Conservation (phyloP, 1,140 invertebrate genomes). For the Hyposmocoma kahamanoa region DNA sequence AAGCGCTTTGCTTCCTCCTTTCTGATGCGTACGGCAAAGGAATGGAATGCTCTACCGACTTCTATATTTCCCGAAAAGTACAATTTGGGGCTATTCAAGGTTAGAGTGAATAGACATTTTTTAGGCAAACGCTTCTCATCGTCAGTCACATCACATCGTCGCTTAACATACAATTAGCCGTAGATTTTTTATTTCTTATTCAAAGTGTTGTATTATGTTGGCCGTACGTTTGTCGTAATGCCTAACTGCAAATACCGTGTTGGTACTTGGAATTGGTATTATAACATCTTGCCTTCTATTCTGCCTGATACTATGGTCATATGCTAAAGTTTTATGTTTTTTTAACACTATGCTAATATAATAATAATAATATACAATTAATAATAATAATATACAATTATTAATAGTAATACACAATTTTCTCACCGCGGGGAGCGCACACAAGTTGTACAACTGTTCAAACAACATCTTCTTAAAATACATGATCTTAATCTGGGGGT, state of each 20-base stretch:
- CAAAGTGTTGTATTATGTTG: neutral
- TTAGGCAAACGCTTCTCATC: too few relatives aligned
- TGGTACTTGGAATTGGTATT: neutral
- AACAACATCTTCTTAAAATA: neutral
- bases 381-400: too few relatives aligned
- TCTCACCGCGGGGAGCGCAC: neutral
- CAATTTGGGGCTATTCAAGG: too few relatives aligned
- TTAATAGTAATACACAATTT: neutral
- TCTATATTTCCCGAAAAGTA: too few relatives aligned
- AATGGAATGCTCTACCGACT: too few relatives aligned
- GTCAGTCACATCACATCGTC: too few relatives aligned
- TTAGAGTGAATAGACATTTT: too few relatives aligned
- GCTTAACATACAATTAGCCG: too few relatives aligned
- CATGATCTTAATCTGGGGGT: neutral
- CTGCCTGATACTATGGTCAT: neutral
- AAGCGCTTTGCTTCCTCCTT: too few relatives aligned
- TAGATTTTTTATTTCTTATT: conserved; percentile 1
- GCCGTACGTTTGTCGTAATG: neutral
- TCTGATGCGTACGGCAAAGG: too few relatives aligned
- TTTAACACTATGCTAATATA: neutral
- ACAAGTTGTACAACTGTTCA: neutral
- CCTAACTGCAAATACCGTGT: neutral
- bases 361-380: too few relatives aligned
- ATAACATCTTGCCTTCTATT: neutral
- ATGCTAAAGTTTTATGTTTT: neutral